These are phyloP conservation scores for Andricus curvator DNA, from an alignment of 2,888 invertebrate species.

Conservation along the genomic window DNA sequence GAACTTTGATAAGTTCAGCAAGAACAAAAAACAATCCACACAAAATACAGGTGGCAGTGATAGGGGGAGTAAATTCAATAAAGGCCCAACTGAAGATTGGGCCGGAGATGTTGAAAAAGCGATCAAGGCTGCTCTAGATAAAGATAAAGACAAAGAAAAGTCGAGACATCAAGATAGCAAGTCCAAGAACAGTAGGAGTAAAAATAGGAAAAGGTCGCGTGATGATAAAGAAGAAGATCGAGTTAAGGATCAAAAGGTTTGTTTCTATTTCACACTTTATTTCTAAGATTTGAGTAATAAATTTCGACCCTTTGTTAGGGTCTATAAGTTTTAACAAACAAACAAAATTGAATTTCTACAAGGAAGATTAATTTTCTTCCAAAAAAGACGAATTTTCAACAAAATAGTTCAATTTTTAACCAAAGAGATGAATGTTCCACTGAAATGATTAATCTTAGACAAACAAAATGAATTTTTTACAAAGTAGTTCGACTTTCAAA, in stretches of 20 bases:
- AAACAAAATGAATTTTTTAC: too few relatives aligned
- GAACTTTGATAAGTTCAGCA: constrained; percentile 70
- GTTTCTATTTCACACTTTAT: constrained; percentile 1
- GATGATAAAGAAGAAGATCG: constrained; percentile 80
- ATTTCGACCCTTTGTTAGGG: constrained; percentile 11
- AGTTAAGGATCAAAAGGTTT: constrained; percentile 75
- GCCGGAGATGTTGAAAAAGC: constrained; percentile 89
- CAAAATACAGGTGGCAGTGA: constrained; percentile 65
- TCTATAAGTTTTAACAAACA: too few relatives aligned
- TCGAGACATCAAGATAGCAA: constrained; percentile 66
- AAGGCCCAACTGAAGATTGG: constrained; percentile 84
- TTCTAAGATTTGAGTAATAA: too few relatives aligned
- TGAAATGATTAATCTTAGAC: too few relatives aligned
- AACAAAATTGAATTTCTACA: too few relatives aligned
- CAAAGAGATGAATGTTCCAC: too few relatives aligned
- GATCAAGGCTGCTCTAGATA: constrained; percentile 87
- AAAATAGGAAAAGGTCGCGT: constrained; percentile 69
- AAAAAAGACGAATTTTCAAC: too few relatives aligned
- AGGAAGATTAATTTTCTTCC: too few relatives aligned
- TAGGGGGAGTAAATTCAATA: constrained; percentile 80
- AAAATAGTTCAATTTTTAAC: too few relatives aligned
- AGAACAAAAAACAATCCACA: constrained; percentile 66
- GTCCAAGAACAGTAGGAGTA: constrained; percentile 66
- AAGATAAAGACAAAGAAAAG: constrained; percentile 86
- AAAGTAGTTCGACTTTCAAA: too few relatives aligned